Evolutionary conservation across 2,113 vertebrate species (phyloP).

Genomic region (Alosa alosa): DNA sequence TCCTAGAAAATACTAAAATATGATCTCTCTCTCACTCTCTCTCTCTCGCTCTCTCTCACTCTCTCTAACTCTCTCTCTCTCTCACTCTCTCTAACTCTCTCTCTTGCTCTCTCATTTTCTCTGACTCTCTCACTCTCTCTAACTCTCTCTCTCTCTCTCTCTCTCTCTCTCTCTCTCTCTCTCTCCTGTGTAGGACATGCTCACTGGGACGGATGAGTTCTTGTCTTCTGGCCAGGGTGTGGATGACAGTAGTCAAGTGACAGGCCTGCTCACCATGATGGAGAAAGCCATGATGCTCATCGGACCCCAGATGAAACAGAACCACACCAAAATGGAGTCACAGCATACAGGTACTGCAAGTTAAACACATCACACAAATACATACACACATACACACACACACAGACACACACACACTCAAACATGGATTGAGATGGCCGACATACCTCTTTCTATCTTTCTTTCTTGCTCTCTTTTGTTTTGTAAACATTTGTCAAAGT

Average conservation of each 20-base stretch:
- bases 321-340: constrained; percentile 51
- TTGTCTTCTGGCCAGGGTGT: constrained; percentile 38
- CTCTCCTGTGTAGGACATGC: constrained; percentile 54
- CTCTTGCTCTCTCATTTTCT: too few relatives aligned
- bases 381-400: constrained; percentile 21
- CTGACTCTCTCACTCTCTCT: too few relatives aligned
- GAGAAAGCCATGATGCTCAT: constrained; percentile 67
- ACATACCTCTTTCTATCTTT: too few relatives aligned
- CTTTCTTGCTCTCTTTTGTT: not conserved
- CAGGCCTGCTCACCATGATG: constrained; percentile 51
- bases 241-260: constrained; percentile 39
- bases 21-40: too few relatives aligned
- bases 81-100: too few relatives aligned
- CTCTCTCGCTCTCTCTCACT: too few relatives aligned
- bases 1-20: not conserved
- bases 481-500: not conserved
- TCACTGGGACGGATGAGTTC: constrained; percentile 49
- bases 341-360: constrained; percentile 50
- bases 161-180: not conserved
- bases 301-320: constrained; percentile 63
- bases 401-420: not conserved
- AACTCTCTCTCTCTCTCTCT: not conserved
- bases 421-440: not conserved
- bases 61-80: too few relatives aligned
- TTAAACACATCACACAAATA: not conserved